phyloP scores from a whole-genome alignment of 2,113 vertebrate genomes.

The Albula goreensis region DNA sequence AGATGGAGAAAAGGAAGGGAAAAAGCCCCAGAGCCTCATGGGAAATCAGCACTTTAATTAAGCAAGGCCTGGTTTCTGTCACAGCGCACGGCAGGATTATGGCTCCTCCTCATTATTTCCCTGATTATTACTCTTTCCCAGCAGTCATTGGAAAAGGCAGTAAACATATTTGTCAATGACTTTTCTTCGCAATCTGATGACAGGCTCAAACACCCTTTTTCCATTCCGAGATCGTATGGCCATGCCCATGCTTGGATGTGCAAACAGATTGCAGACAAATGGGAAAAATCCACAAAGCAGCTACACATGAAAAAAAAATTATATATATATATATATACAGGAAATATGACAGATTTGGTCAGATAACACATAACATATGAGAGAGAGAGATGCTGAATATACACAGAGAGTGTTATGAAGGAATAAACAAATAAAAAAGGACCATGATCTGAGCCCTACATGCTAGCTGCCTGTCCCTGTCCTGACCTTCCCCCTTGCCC shows the following conservation, averaged over 20 bases:
- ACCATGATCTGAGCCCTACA: not conserved
- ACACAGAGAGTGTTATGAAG: not conserved
- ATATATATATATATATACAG: not conserved
- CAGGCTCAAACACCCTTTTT: constrained; percentile 42
- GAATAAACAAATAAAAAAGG: not conserved
- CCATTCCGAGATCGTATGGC: constrained; percentile 30
- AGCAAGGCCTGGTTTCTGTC: constrained; percentile 60
- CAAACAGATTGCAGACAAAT: constrained; percentile 18
- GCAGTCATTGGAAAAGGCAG: constrained; percentile 56
- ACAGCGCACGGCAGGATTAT: constrained; percentile 54
- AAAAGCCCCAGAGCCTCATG: constrained; percentile 51
- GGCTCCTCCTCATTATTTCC: constrained; percentile 54
- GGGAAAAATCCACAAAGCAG: too few relatives aligned
- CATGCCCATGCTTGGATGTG: not conserved
- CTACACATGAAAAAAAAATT: too few relatives aligned
- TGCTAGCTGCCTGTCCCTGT: not conserved
- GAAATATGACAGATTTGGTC: not conserved
- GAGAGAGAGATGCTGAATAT: not conserved
- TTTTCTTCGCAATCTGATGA: constrained; percentile 48
- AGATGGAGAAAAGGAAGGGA: constrained; percentile 28
- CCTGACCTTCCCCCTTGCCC: not conserved
- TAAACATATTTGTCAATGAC: constrained; percentile 60
- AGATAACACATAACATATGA: not conserved
- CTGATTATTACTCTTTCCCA: constrained; percentile 62
- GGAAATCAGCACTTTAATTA: constrained; percentile 70